Base-by-base conservation (phyloP, 2,888 invertebrate species). In the Scaptodrosophila latifasciaeformis region DNA sequence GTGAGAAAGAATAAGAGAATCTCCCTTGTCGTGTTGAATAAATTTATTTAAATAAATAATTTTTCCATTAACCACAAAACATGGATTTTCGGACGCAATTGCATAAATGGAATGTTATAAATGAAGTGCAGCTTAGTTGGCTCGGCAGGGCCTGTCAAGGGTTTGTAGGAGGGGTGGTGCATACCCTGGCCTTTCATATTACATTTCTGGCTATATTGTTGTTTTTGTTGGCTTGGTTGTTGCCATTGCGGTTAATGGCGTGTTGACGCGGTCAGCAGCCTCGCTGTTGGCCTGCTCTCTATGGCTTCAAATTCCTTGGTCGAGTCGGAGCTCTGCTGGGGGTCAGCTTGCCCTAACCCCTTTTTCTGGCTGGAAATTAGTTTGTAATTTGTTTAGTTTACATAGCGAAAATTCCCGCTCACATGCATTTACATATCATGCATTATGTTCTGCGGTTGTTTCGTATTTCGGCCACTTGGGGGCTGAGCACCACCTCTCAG, bases 51-150 rank as follows among this genome's bases (percentile, higher is more conserved):
- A 72, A 72, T 72, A 72, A 72, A 72, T 75, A 69, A 75, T 75
- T 75, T 75, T 72, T 72, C 70, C 72, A 72, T 72, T 72, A 72
- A 71, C 72, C 72, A 61, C 72, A 72, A n/a, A 75, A 75, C 76
- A 72, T 72, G 72, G 67, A 67, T 72, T 72, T 75, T 59, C 67
- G 72, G n/a, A n/a, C 54, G 71, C 72, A 75, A 67, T 75, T 75
- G 76, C 70, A 69, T 65, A 75, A 71, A 75, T 71, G 75, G 65
- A 75, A 69, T 70, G 74, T 59, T 65, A 70, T 72, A 70, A 72
- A 70, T 67, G 69, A 72, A 69, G 70, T 69, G 54, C 66, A 63
- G 47, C 57, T 48, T 48, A 29, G 46, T 34, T 31, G 15, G 10
- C n/a, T 4, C 7, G 10, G 39, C 17, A n/a, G n/a, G n/a, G n/a